phyloP scores from a whole-genome alignment of 2,888 invertebrate genomes.

The Ichneumoninae sp. region DNA sequence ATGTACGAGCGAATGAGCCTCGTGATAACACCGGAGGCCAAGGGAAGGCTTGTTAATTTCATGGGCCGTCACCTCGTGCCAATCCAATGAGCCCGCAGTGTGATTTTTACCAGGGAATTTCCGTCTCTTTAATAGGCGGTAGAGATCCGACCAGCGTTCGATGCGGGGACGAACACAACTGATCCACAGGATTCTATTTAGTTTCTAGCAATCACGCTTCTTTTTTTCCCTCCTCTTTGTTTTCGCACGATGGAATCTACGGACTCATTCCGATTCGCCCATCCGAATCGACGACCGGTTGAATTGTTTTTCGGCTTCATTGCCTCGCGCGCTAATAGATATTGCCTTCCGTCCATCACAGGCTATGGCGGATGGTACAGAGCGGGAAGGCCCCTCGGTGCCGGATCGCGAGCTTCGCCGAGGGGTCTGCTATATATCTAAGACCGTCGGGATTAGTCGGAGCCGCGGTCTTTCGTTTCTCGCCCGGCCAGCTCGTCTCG shows the following conservation, averaged over 20 bases:
- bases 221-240: conserved; percentile 38
- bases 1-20: conserved; percentile 61
- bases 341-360: conserved; percentile 75
- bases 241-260: conserved; percentile 24
- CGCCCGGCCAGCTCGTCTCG: conserved; percentile 15
- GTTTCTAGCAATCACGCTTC: conserved; percentile 39
- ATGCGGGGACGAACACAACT: conserved; percentile 39
- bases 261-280: conserved; percentile 26
- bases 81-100: conserved; percentile 79
- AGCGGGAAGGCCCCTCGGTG: background rate
- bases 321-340: conserved; percentile 76
- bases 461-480: conserved; percentile 35
- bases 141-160: conserved; percentile 66
- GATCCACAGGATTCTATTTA: conserved; percentile 55
- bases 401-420: background rate
- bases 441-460: conserved; percentile 42
- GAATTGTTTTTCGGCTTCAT: conserved; percentile 76
- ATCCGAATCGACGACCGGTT: conserved; percentile 49
- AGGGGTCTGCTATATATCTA: background rate
- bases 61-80: conserved; percentile 83
- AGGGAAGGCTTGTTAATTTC: conserved; percentile 82
- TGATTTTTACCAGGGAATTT: conserved; percentile 80
- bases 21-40: conserved; percentile 61
- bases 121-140: conserved; percentile 80
- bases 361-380: background rate